Conservation (phyloP, 1,140 invertebrate genomes). For the Nasonia vitripennis region DNA sequence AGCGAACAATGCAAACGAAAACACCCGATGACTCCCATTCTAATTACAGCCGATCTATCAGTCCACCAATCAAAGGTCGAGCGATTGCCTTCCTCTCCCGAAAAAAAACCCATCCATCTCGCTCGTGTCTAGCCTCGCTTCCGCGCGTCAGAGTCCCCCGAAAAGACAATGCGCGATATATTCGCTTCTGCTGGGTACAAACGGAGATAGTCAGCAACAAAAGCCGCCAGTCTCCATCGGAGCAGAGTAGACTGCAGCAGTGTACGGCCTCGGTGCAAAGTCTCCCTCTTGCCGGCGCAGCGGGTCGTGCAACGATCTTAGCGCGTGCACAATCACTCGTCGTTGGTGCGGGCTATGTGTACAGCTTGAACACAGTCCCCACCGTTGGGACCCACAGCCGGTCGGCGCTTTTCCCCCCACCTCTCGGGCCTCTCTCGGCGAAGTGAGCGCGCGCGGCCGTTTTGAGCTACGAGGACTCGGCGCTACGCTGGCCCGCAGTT, state of each 20-base stretch:
- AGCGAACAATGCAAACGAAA: no score
- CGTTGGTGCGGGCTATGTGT: neutral
- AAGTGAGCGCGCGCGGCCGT: conserved; percentile 21
- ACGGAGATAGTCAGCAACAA: neutral
- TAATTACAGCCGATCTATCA: no score
- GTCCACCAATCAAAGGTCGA: no score
- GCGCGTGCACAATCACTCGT: conserved; percentile 23
- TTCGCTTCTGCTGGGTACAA: neutral
- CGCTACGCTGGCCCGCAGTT: conserved; percentile 69
- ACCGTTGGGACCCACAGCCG: conserved; percentile 53
- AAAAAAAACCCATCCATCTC: no score
- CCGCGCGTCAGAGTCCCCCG: no score
- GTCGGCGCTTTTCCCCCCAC: conserved; percentile 62
- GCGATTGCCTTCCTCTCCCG: no score
- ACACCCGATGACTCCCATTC: no score
- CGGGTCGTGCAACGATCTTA: conserved; percentile 5
- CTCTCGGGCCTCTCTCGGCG: conserved; percentile 29
- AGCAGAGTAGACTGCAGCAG: neutral
- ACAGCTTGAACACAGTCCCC: conserved; percentile 10
- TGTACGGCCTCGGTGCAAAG: neutral
- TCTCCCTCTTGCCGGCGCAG: neutral
- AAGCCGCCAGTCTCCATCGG: neutral
- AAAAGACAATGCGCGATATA: neutral
- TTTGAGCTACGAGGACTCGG: conserved; percentile 62
- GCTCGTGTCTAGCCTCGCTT: no score